Percentiles rank a stretch among this genome's conserved stretches.
phyloP scores from a whole-genome alignment of 2,113 vertebrate species.

The Pollachius pollachius region DNA sequence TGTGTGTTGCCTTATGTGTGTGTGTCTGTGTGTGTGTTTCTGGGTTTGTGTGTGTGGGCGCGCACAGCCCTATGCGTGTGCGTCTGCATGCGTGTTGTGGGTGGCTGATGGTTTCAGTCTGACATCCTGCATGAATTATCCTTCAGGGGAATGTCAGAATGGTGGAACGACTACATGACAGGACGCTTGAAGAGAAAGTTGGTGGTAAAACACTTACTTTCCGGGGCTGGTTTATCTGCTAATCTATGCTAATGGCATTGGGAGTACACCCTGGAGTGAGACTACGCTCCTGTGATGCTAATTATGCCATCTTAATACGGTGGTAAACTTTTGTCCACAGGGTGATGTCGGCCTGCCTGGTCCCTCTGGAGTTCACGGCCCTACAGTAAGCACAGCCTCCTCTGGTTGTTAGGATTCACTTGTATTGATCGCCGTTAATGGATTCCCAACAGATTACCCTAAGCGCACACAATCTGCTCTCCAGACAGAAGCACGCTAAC shows the following conservation, averaged over 20 bases:
- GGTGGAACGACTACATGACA: too few species aligned
- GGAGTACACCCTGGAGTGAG: too few species aligned
- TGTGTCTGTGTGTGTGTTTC: background rate
- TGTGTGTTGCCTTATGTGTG: background rate
- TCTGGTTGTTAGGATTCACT: slow-evolving; percentile 21
- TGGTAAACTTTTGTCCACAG: slow-evolving; percentile 60
- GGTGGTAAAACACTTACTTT: slow-evolving; percentile 6
- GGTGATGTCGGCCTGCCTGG: slow-evolving; percentile 84
- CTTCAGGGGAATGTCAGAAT: slow-evolving; percentile 6
- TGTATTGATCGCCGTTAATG: background rate
- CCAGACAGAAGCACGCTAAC: too few species aligned
- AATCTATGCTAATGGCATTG: background rate
- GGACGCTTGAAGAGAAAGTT: background rate
- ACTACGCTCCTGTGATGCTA: background rate
- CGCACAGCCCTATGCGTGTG: background rate
- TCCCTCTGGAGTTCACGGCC: slow-evolving; percentile 72
- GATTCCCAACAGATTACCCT: too few species aligned
- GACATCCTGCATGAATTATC: slow-evolving; percentile 28
- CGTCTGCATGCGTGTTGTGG: slow-evolving; percentile 10
- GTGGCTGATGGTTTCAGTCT: background rate
- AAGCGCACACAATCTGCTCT: too few species aligned
- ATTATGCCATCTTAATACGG: slow-evolving; percentile 2
- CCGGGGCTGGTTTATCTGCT: slow-evolving; percentile 23
- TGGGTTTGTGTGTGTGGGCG: background rate
- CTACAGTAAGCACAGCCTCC: slow-evolving; percentile 64